phyloP scores from a whole-genome alignment of 2,797 vertebrate genomes.

The Xenops minutus region DNA sequence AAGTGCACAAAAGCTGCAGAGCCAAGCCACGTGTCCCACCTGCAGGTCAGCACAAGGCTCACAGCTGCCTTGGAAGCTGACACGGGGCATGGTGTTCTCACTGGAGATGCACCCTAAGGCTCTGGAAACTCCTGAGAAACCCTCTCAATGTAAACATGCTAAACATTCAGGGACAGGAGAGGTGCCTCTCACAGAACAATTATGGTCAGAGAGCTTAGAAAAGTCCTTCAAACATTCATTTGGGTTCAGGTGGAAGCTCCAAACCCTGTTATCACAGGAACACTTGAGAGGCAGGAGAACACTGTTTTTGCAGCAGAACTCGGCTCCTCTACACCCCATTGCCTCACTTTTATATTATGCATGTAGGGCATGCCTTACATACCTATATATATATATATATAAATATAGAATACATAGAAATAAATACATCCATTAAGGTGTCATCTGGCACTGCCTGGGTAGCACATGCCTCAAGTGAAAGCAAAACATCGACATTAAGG shows the following conservation, averaged over 20 bases:
- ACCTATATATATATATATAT: not conserved
- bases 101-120: not conserved
- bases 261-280: not conserved
- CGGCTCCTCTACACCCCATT: not conserved
- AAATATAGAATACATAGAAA: not conserved
- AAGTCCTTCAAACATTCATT: not conserved
- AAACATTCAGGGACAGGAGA: not conserved
- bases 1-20: not conserved
- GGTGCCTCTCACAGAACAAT: rapidly evolving
- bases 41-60: not conserved
- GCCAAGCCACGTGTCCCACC: rapidly evolving
- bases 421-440: not conserved
- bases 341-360: not conserved
- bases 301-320: not conserved
- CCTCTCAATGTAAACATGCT: rapidly evolving
- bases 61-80: not conserved
- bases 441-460: not conserved
- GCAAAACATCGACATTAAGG: not conserved
- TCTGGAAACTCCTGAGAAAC: not conserved
- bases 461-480: not conserved
- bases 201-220: not conserved
- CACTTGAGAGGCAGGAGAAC: not conserved
- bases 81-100: not conserved
- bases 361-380: rapidly evolving
- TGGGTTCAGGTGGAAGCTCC: not conserved